Conservation (phyloP, 1,140 invertebrate genomes). For the Macrobrachium rosenbergii region DNA sequence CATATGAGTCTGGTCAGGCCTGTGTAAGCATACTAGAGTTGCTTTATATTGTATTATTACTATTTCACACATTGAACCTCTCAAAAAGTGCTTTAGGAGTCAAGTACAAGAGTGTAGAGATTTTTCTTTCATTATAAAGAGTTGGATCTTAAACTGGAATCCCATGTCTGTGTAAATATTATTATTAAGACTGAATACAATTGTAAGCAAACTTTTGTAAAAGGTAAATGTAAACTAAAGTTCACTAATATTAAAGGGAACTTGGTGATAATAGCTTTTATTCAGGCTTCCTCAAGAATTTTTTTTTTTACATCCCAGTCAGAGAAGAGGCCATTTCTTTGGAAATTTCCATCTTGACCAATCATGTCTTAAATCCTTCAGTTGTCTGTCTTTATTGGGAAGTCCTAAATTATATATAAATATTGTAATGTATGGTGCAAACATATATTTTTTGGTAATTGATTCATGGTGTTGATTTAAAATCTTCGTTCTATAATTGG, state of each 20-base stretch:
- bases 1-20: constrained; percentile 18
- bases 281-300: background rate
- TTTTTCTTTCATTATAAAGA: constrained; percentile 55
- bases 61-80: constrained; percentile 58
- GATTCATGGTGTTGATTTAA: too few relatives aligned
- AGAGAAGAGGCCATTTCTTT: background rate
- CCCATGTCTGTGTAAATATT: constrained; percentile 63
- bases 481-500: too few relatives aligned
- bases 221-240: constrained; percentile 62
- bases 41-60: constrained; percentile 52
- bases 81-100: constrained; percentile 61
- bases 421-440: too few relatives aligned
- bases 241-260: constrained; percentile 64
- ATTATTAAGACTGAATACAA: constrained; percentile 58
- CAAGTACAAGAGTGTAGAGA: constrained; percentile 62
- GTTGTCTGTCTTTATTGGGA: too few relatives aligned
- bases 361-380: too few relatives aligned
- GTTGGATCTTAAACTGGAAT: constrained; percentile 52
- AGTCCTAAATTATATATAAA: too few relatives aligned
- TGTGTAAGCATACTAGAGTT: constrained; percentile 51
- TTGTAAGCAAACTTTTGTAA: constrained; percentile 61
- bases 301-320: background rate
- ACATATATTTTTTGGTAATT: too few relatives aligned
- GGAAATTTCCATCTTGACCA: too few relatives aligned
- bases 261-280: constrained; percentile 43